Percentiles rank a stretch among this genome's conserved stretches.
phyloP scores from a whole-genome alignment of 2,113 vertebrate species.

The Micronycteris hirsuta region DNA sequence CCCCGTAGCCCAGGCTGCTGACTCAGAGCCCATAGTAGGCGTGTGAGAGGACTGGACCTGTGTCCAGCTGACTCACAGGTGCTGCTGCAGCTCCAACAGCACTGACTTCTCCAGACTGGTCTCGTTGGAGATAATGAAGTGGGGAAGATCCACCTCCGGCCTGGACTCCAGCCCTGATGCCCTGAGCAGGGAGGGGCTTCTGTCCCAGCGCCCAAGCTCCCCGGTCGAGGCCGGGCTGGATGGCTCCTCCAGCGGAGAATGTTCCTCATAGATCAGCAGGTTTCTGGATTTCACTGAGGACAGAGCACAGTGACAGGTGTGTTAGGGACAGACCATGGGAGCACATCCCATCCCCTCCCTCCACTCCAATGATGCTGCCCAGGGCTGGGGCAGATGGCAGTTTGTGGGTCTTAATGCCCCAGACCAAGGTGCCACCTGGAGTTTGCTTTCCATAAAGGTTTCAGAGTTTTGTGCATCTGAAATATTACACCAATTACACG shows the following conservation, averaged over 20 bases:
- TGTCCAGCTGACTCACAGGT: conserved; percentile 76
- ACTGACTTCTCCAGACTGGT: conserved; percentile 86
- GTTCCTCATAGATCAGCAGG: conserved; percentile 91
- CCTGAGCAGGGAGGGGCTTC: conserved; percentile 84
- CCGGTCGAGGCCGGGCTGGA: conserved; percentile 83
- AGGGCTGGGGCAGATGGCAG: background rate
- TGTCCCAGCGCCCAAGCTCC: conserved; percentile 84
- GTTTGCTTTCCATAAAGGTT: background rate
- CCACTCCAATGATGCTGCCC: too few species aligned
- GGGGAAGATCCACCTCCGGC: conserved; percentile 77
- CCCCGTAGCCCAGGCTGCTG: background rate
- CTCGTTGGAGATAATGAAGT: conserved; percentile 86
- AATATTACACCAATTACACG: conserved; percentile 29
- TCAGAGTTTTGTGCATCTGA: background rate
- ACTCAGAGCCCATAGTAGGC: rapidly evolving
- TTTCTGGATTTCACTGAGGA: conserved; percentile 92
- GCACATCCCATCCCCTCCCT: background rate
- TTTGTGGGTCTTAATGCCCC: background rate
- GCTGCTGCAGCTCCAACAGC: conserved; percentile 87
- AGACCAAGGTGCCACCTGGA: background rate
- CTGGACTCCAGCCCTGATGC: conserved; percentile 77
- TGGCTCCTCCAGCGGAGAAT: conserved; percentile 83
- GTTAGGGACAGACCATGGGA: background rate
- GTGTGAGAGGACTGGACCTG: background rate
- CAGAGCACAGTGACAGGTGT: conserved; percentile 9